These are phyloP conservation scores for Choreutis nemorana DNA, from an alignment of 2,888 invertebrate genomes.

Conservation along the genomic window DNA sequence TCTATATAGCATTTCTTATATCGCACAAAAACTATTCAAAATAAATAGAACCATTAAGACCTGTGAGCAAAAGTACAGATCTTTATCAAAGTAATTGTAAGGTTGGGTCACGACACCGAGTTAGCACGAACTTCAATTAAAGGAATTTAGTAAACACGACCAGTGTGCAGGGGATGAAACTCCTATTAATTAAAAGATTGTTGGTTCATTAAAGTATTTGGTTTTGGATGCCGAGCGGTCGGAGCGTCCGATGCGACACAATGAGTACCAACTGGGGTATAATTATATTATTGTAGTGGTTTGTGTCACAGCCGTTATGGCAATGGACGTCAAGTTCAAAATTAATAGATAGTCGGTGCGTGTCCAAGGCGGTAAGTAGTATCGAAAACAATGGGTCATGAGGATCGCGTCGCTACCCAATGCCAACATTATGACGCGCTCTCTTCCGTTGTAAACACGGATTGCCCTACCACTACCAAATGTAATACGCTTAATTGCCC, in stretches of 20 bases:
- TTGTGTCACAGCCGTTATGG: slow-evolving; percentile 26
- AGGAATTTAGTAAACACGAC: slow-evolving; percentile 36
- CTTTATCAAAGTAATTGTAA: slow-evolving; percentile 51
- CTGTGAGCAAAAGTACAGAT: slow-evolving; percentile 41
- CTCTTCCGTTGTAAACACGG: slow-evolving; percentile 48
- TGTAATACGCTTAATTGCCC: slow-evolving; percentile 53
- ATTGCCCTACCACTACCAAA: slow-evolving; percentile 42
- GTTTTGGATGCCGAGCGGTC: too few species aligned
- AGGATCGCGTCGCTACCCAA: slow-evolving; percentile 36
- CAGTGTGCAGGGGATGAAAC: slow-evolving; percentile 18
- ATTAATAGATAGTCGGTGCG: slow-evolving; percentile 42
- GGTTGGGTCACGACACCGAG: slow-evolving; percentile 40
- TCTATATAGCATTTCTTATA: slow-evolving; percentile 17
- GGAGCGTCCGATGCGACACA: too few species aligned
- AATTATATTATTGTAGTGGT: too few species aligned
- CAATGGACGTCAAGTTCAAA: slow-evolving; percentile 41
- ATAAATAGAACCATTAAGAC: slow-evolving; percentile 41
- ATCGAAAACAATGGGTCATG: slow-evolving; percentile 54
- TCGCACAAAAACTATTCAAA: slow-evolving; percentile 28
- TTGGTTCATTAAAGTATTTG: slow-evolving; percentile 7
- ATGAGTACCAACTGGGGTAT: too few species aligned
- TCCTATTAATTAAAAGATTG: slow-evolving; percentile 22
- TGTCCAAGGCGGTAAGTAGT: slow-evolving; percentile 44
- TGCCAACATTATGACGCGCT: slow-evolving; percentile 44
- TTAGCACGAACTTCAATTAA: slow-evolving; percentile 46